Conservation (phyloP, 2,113 vertebrate species). For the Uropsilus gracilis region DNA sequence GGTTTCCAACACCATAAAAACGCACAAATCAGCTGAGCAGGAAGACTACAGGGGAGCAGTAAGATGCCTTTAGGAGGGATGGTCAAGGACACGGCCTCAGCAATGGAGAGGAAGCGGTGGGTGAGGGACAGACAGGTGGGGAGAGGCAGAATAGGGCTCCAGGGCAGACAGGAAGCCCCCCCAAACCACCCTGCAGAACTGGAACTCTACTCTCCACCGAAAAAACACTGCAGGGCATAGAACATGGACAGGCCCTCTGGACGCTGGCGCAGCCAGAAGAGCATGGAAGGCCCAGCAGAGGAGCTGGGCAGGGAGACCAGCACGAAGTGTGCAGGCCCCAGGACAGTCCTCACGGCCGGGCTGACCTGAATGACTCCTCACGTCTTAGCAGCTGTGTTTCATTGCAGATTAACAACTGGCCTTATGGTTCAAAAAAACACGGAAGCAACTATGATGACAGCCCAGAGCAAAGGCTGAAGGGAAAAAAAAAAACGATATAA, state of each 20-base stretch:
- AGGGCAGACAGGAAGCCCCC: neutral
- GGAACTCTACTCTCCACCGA: neutral
- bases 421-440: neutral
- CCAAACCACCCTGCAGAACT: neutral
- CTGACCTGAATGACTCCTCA: neutral
- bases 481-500: neutral
- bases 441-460: neutral
- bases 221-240: neutral
- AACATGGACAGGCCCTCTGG: neutral
- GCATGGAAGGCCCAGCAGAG: fast-evolving
- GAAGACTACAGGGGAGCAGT: neutral
- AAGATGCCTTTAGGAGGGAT: neutral
- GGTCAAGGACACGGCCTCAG: neutral
- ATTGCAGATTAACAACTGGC: constrained; percentile 7
- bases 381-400: neutral
- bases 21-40: neutral
- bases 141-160: neutral
- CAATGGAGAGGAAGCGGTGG: neutral
- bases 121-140: neutral
- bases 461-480: neutral
- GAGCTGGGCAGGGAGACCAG: neutral
- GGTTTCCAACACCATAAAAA: neutral
- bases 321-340: neutral
- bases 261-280: neutral
- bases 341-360: neutral